Evolutionary conservation across 2,888 invertebrate species (phyloP).

Genomic region (Dasysyrphus albostriatus): DNA sequence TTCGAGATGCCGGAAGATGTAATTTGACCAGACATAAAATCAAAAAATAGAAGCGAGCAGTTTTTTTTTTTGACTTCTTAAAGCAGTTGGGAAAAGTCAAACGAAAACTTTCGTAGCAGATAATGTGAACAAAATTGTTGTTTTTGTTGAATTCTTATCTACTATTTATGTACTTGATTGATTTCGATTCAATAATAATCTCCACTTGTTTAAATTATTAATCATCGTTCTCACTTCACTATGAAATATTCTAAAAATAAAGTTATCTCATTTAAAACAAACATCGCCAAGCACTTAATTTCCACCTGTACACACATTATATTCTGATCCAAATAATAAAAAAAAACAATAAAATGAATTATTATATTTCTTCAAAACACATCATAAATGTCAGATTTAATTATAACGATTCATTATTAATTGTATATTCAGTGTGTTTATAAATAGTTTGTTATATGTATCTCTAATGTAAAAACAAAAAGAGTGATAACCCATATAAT

Average conservation of each 20-base stretch:
- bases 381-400: slow-evolving; percentile 34
- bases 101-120: too few species aligned
- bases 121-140: too few species aligned
- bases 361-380: slow-evolving; percentile 20
- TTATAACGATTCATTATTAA: slow-evolving; percentile 11
- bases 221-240: not conserved
- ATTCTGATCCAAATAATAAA: slow-evolving; percentile 21
- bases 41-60: too few species aligned
- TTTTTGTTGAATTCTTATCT: not conserved
- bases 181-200: not conserved
- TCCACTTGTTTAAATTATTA: not conserved
- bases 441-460: not conserved
- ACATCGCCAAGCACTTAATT: not conserved
- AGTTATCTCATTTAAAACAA: not conserved
- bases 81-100: too few species aligned
- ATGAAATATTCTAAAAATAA: not conserved
- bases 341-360: not conserved
- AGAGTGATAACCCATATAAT: slow-evolving; percentile 12
- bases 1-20: too few species aligned
- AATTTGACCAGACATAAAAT: too few species aligned
- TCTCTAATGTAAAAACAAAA: not conserved
- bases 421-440: not conserved
- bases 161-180: not conserved
- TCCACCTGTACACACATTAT: slow-evolving; percentile 13
- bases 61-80: too few species aligned